Conservation (phyloP, 2,113 vertebrate species). For the Stegastes partitus region DNA sequence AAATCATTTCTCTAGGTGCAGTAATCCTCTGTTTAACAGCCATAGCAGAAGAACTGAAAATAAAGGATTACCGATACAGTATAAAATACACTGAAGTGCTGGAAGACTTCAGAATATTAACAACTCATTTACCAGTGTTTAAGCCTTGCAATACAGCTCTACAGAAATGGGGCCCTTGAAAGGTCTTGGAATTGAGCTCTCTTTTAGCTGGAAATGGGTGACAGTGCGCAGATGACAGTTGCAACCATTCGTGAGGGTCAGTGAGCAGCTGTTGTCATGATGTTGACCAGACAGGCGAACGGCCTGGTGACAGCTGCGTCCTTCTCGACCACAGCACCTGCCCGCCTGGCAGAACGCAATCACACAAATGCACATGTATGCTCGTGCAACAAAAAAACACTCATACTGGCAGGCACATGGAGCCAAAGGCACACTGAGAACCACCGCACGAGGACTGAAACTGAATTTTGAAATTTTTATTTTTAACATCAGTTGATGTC, state of each 20-base stretch:
- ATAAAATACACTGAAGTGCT: constrained; percentile 62
- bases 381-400: not conserved
- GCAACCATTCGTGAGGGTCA: constrained; percentile 59
- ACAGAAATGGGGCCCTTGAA: constrained; percentile 14
- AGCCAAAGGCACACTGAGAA: not conserved
- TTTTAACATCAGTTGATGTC: not conserved
- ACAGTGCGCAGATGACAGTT: constrained; percentile 54
- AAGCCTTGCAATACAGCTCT: constrained; percentile 36
- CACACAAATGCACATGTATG: constrained; percentile 25
- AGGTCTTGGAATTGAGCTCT: not conserved
- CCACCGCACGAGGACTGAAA: not conserved
- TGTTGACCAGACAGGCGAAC: constrained; percentile 71
- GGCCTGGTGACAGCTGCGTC: constrained; percentile 76
- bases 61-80: constrained; percentile 65
- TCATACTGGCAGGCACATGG: not conserved
- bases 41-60: constrained; percentile 54
- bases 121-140: constrained; percentile 55
- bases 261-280: constrained; percentile 77
- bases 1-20: constrained; percentile 72
- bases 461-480: not conserved
- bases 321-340: constrained; percentile 68
- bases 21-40: constrained; percentile 72
- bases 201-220: constrained; percentile 43
- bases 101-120: constrained; percentile 74
- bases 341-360: constrained; percentile 28